Conservation (phyloP, 2,888 invertebrate species). For the Coecobrya sp. region DNA sequence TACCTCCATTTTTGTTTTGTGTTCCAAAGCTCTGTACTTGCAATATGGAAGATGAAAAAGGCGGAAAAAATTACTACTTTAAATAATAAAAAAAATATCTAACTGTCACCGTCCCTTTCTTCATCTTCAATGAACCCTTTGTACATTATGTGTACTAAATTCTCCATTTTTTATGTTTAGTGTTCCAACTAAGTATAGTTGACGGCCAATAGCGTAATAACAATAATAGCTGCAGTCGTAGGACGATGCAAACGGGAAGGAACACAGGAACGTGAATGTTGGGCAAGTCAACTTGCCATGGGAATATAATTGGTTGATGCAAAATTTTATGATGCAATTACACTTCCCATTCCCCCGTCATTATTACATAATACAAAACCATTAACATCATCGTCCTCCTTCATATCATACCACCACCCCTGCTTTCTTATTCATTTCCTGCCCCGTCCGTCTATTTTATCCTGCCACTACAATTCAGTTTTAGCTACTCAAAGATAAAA, state of each 20-base stretch:
- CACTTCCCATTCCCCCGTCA: conserved; percentile 62
- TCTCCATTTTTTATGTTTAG: neutral
- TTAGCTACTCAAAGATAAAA: too few relatives aligned
- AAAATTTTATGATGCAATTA: conserved; percentile 77
- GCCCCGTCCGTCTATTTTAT: neutral
- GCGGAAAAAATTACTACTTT: conserved; percentile 1
- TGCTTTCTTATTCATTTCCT: neutral
- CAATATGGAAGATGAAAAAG: conserved; percentile 11
- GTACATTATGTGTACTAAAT: neutral
- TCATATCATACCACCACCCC: neutral
- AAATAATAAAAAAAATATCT: neutral
- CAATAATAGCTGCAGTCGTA: neutral
- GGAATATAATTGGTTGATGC: conserved; percentile 68
- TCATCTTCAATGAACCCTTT: neutral
- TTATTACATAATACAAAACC: conserved; percentile 71
- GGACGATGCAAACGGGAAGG: neutral
- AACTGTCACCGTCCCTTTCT: neutral
- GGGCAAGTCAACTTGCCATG: conserved; percentile 61
- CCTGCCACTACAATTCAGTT: neutral
- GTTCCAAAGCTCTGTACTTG: neutral
- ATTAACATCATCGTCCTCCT: conserved; percentile 28
- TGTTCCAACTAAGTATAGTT: neutral
- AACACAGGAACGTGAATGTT: conserved; percentile 13
- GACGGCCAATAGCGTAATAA: conserved; percentile 12
- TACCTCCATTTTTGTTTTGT: too few relatives aligned